Percentiles rank a stretch among this genome's conserved stretches.
Evolutionary conservation across 2,113 vertebrate genomes (phyloP).

Genomic region (Chelonoidis abingdonii): DNA sequence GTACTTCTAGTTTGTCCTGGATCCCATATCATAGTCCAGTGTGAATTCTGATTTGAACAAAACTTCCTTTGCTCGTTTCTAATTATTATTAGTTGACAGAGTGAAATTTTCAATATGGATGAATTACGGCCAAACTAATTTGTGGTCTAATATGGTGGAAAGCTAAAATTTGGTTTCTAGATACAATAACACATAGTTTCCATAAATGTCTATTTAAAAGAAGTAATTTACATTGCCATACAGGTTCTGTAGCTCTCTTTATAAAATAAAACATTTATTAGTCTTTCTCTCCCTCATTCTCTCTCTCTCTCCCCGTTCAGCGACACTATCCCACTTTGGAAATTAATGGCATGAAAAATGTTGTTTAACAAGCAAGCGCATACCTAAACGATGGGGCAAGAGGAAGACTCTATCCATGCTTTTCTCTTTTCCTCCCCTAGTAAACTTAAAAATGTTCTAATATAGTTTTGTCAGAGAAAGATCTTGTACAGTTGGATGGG

Average conservation of each 20-base stretch:
- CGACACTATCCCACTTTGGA: not conserved
- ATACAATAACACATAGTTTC: conserved; percentile 53
- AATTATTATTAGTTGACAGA: not conserved
- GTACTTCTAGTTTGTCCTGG: not conserved
- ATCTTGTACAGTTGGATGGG: not conserved
- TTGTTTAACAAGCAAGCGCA: not conserved
- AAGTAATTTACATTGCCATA: conserved; percentile 17
- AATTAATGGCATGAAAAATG: not conserved
- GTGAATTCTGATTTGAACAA: not conserved
- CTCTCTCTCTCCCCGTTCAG: not conserved
- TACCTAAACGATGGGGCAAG: not conserved
- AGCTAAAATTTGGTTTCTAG: conserved; percentile 27
- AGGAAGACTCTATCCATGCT: not conserved
- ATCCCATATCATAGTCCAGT: not conserved
- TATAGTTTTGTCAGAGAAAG: not conserved
- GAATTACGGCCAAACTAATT: not conserved
- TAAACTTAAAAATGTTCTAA: not conserved
- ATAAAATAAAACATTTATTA: not conserved
- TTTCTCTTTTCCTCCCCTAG: not conserved
- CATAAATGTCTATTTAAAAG: conserved; percentile 50
- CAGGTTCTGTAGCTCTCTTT: not conserved
- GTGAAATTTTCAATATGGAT: not conserved
- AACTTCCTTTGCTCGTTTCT: not conserved
- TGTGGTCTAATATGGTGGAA: conserved; percentile 37
- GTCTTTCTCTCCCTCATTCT: not conserved